These are phyloP conservation scores for Desoria tigrina DNA, from an alignment of 2,888 invertebrate species.

Conservation along the genomic window DNA sequence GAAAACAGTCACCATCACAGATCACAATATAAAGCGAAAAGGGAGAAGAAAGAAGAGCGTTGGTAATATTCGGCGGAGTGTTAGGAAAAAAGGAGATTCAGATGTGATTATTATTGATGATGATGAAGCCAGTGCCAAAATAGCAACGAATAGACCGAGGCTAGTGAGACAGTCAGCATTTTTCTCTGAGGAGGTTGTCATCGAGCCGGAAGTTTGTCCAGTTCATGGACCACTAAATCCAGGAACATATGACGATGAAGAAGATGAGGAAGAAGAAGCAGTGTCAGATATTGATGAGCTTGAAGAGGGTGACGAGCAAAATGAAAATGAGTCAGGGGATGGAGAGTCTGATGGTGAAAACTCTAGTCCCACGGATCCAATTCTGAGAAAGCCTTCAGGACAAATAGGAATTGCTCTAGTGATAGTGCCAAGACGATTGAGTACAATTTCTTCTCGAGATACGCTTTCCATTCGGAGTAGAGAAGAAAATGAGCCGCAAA, in stretches of 20 bases:
- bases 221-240: constrained; percentile 52
- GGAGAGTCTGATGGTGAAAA: constrained; percentile 65
- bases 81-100: constrained; percentile 27
- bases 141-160: constrained; percentile 49
- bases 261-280: constrained; percentile 67
- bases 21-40: neutral
- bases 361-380: constrained; percentile 50
- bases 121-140: constrained; percentile 46
- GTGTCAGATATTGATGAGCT: constrained; percentile 70
- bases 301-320: constrained; percentile 61
- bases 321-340: constrained; percentile 62
- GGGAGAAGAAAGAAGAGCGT: constrained; percentile 32
- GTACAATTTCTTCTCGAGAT: constrained; percentile 46
- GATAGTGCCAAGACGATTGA: constrained; percentile 50
- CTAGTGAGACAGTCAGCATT: constrained; percentile 64
- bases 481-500: constrained; percentile 20
- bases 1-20: constrained; percentile 11
- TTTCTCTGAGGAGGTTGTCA: constrained; percentile 52
- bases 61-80: constrained; percentile 20
- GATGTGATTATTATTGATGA: constrained; percentile 23
- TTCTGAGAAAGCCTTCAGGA: constrained; percentile 43
- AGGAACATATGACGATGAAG: constrained; percentile 59
- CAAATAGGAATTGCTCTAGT: constrained; percentile 51
- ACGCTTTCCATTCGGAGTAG: constrained; percentile 33
- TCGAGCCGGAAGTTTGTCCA: constrained; percentile 53